Evolutionary conservation across 1,140 invertebrate genomes (phyloP), one percentile per base, ranked within the genome.

Genomic region (Leptinotarsa defecta): DNA sequence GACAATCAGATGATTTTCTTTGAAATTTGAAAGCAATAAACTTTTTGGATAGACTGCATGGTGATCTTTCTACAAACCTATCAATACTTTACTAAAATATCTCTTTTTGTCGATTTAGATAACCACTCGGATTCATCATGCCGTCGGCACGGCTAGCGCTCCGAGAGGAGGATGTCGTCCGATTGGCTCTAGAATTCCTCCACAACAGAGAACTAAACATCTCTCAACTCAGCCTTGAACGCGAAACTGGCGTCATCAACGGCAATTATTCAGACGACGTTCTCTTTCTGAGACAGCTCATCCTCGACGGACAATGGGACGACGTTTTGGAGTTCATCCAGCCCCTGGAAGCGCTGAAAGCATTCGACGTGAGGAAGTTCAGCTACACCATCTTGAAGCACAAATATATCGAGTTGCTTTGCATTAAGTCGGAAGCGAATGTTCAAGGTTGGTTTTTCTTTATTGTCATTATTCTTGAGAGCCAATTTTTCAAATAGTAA

Each of bases 281-380:
- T 1, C 89, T 99, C 0, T 99, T 98, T 85, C 88, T 99, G 4
- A 89, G 98, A 15, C 96, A 95, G 86, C 89, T 99, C 13, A 97
- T 99, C 78, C 89, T 99, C 13, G 97, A 99, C 86, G 98, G 98
- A 27, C 96, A 98, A 87, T 99, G 97, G 97, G 97, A 99, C 86
- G 96, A 98, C 86, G 96, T 95, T 1, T 87, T 98, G 19, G 96
- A 98, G 83, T 99, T 99, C 86, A 94, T 99, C 70, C 95, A 98
- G 86, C 97, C 97, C 0, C 87, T 99, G n/a, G 93, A 95, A 85
- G 90, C 91, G 3, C 86, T 96, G 1, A 92, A 91, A 78, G 89
- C 91, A 48, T 96, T 95, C 84, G 92, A 96, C 81, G 91, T 90
- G 83, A 90, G 93, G 76, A 91, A 92, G 83, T 97, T 98, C 84